Base-by-base conservation (phyloP, 2,888 invertebrate genomes). In the Drosophila anomalipes region DNA sequence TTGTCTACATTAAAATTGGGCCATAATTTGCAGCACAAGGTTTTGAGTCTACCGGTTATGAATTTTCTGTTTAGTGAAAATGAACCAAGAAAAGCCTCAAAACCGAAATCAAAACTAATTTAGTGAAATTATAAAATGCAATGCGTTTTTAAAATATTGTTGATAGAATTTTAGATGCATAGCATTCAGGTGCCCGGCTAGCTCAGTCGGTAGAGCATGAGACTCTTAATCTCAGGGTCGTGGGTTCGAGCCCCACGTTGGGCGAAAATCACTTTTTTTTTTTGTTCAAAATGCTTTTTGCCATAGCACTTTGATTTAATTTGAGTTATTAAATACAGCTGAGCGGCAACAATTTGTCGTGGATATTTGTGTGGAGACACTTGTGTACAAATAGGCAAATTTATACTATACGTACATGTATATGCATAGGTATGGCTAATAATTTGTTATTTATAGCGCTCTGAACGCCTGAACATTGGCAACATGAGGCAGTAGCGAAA, bases 211-310 rank as follows among this genome's bases (percentile, higher is more conserved):
- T 92, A 93, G 93, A 93, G 92, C 92, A 93, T 92, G 92, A 92
- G 92, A 92, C 93, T 92, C 93, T 93, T 93, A 93, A 93, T 93
- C 92, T 93, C 93, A 92, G 93, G 93, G 93, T 93, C 92, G 92
- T 93, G 92, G 93, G 93, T 93, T 93, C 93, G 93, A 93, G 93
- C 92, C 93, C 93, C 93, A 93, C 92, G 86, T 90, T 91, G 87
- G 87, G 83, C 83, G 83, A 68, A 56, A 16, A 37, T n/a, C 10
- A n/a, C 3, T 1, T 22, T 22, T 47, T 22, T 22, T 47, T 22
- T 14, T 12, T 30, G 6, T 32, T 35, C 5, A 10, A 33, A 53
- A 33, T 14, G 14, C 1, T 33, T 51, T 47, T 47, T 47, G 44
- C 14, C 22, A 22, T 47, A 14, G 4, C 52, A 14, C 32, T 7